Conservation (phyloP, 2,888 invertebrate genomes). For the Metalampra italica region DNA sequence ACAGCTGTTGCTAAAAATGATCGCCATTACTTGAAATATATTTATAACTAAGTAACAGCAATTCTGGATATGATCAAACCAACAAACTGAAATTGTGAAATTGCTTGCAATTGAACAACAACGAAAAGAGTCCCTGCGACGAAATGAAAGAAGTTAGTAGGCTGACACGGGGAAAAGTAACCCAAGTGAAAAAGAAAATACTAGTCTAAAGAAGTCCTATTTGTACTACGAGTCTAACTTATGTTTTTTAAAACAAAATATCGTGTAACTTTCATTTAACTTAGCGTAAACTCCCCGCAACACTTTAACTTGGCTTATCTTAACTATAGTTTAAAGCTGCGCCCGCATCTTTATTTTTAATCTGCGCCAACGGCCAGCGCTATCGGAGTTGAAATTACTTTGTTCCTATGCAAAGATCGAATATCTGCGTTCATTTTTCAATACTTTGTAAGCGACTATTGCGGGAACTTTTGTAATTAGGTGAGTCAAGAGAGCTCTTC, state of each 20-base stretch:
- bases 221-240: not conserved
- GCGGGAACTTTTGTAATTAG: slow-evolving; percentile 58
- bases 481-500: slow-evolving; percentile 21
- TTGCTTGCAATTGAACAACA: no score
- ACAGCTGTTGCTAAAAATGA: no score
- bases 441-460: slow-evolving; percentile 58
- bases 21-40: no score
- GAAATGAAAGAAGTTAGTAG: not conserved
- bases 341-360: slow-evolving; percentile 65
- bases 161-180: not conserved
- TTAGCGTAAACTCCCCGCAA: slow-evolving; percentile 52
- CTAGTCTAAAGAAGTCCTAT: not conserved
- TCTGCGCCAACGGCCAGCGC: slow-evolving; percentile 55
- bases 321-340: slow-evolving; percentile 62
- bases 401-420: slow-evolving; percentile 67
- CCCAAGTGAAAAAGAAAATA: not conserved
- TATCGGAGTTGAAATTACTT: slow-evolving; percentile 69
- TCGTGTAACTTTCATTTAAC: slow-evolving; percentile 48
- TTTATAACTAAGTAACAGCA: no score
- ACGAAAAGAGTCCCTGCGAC: no score
- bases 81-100: no score
- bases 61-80: no score
- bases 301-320: slow-evolving; percentile 62
- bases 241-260: not conserved
- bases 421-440: slow-evolving; percentile 68